Evolutionary conservation across 2,113 vertebrate species (phyloP).

Genomic region (Phodopus roborovskii): DNA sequence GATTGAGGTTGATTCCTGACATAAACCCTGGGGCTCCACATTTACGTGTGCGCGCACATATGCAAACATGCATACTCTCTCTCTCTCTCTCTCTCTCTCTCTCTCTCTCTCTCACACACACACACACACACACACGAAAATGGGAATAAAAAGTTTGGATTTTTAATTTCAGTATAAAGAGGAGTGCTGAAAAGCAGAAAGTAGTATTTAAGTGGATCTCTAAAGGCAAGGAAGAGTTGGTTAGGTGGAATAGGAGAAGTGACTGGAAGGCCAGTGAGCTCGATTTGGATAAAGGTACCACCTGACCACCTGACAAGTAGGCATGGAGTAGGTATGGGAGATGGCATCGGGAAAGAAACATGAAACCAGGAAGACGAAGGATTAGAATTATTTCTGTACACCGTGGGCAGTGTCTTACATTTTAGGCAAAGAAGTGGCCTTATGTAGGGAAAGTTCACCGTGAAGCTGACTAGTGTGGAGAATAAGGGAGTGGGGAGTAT

Average conservation of each 20-base stretch:
- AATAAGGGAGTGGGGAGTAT: background rate
- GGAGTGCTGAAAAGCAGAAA: background rate
- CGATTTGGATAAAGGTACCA: background rate
- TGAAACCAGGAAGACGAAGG: background rate
- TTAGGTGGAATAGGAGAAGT: background rate
- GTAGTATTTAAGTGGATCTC: background rate
- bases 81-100: no score
- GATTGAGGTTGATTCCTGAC: background rate
- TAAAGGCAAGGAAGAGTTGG: background rate
- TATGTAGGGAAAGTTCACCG: background rate
- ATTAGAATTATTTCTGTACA: background rate
- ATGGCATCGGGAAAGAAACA: background rate
- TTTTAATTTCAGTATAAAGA: constrained; percentile 33
- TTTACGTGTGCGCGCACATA: background rate
- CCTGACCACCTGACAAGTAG: background rate
- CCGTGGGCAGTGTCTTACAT: background rate
- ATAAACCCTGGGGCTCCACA: background rate
- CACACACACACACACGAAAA: background rate
- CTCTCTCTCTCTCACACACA: no score
- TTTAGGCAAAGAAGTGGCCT: background rate
- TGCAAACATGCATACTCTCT: background rate
- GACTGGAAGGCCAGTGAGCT: background rate
- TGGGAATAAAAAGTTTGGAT: background rate
- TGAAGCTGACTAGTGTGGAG: background rate
- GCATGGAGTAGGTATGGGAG: background rate